These are phyloP conservation scores for Xiphophorus maculatus DNA, from an alignment of 2,113 vertebrate genomes.

Conservation along the genomic window DNA sequence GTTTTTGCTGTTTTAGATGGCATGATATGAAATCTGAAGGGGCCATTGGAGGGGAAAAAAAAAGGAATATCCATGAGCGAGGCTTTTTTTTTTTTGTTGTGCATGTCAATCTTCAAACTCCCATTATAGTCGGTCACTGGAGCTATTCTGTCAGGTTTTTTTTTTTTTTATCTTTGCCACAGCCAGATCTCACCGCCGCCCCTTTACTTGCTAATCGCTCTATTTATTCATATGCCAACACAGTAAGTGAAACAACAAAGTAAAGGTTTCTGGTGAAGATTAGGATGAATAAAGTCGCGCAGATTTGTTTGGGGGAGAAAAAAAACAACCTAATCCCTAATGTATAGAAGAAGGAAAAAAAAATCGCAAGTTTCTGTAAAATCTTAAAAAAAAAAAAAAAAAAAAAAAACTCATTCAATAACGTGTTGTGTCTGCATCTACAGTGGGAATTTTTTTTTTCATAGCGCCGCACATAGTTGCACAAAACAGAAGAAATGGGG, in stretches of 20 bases:
- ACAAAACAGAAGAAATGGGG: constrained; percentile 17
- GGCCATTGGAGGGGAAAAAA: constrained; percentile 42
- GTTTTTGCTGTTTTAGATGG: constrained; percentile 84
- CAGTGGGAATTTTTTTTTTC: background rate
- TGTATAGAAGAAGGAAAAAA: background rate
- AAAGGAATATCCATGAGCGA: constrained; percentile 61
- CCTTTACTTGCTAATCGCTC: constrained; percentile 21
- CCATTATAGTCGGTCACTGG: constrained; percentile 58
- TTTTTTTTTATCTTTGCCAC: constrained; percentile 49
- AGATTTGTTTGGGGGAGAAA: background rate
- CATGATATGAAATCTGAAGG: constrained; percentile 80
- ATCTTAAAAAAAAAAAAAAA: constrained; percentile 15
- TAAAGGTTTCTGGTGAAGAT: background rate
- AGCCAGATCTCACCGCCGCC: constrained; percentile 49
- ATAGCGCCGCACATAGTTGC: constrained; percentile 4
- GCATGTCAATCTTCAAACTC: constrained; percentile 65
- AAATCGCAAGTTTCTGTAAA: constrained; percentile 8
- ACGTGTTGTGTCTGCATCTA: background rate
- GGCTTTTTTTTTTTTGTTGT: constrained; percentile 8
- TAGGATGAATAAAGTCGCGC: background rate
- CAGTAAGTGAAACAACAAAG: background rate
- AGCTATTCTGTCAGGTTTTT: constrained; percentile 55
- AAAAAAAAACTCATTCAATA: background rate
- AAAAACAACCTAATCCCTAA: background rate
- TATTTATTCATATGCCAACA: constrained; percentile 12